Base-by-base conservation (phyloP, 2,113 vertebrate species). In the Motacilla tschutschensis region DNA sequence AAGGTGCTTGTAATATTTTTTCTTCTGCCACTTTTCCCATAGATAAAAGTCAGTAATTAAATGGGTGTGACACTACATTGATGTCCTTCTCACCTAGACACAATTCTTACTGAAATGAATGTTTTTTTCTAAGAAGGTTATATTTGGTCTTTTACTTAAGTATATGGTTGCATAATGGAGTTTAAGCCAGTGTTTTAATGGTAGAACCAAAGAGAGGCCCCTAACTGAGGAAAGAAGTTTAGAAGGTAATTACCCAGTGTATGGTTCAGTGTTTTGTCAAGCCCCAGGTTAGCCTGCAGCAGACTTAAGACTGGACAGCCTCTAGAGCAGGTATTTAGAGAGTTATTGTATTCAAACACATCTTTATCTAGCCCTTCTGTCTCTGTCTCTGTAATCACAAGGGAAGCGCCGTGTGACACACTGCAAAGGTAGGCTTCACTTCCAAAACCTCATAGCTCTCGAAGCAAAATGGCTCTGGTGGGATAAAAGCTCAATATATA, bases 391-490 rank as follows among this genome's bases (percentile, higher is more conserved):
- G 98, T 98, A 98, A 98, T 95, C 97, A 95, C 98, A 99, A 99
- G 99, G 99, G 97, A 99, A 98, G 96, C 98, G 99, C 91, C 98
- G 98, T 90, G 99, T 99, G 98, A 99, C 98, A 31, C 98, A 99
- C 97, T 99, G 98, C 98, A 98, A 99, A 99, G 99, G 99, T 99
- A 99, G 98, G 99, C 96, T 69, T 95, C 95, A 90, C 44, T 92
- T 91, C 93, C 83, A 79, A 94, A 92, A 92, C 96, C 96, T 94
- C 90, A 79, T 92, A 95, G 92, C 97, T 97, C 96, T 97, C 97
- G 93, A 96, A 91, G 95, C 96, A 89, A 76, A 81, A 88, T 60
- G 79, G 66, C 81, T 53, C 92, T 92, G 87, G 9, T 74, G 88
- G 89, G 57, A 46, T 94, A 70, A 95, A 92, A 93, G 29, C 77